Evolutionary conservation across 1,140 invertebrate genomes (phyloP).

Genomic region (Drosophila nigrodunni): DNA sequence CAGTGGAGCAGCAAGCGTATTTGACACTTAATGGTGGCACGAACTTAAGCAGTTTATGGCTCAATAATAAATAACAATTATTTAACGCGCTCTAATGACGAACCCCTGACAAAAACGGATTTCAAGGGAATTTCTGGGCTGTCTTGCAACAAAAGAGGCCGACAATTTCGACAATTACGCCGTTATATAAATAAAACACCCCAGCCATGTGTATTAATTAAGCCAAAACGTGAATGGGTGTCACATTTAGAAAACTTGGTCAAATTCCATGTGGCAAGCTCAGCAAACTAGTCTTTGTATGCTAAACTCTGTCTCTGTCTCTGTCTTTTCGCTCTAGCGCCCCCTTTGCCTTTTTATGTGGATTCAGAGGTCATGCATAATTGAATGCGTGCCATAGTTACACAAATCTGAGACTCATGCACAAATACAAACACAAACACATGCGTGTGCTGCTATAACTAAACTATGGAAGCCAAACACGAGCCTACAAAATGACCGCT

Average conservation of each 20-base stretch:
- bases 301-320: too few relatives aligned
- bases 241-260: constrained; percentile 13
- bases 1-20: constrained; percentile 14
- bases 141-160: not conserved
- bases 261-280: constrained; percentile 3
- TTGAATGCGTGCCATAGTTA: constrained; percentile 64
- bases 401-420: constrained; percentile 56
- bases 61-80: constrained; percentile 73
- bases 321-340: too few relatives aligned
- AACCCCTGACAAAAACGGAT: constrained; percentile 1
- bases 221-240: constrained; percentile 45
- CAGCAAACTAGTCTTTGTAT: not conserved
- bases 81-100: constrained; percentile 47
- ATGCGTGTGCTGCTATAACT: constrained; percentile 9
- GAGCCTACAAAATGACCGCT: constrained; percentile 50
- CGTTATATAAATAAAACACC: constrained; percentile 56
- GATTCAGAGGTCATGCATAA: constrained; percentile 55
- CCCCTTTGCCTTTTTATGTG: not conserved
- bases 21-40: constrained; percentile 37
- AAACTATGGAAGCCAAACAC: constrained; percentile 49
- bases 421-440: constrained; percentile 37
- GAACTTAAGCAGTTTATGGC: constrained; percentile 45
- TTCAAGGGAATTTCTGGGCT: not conserved
- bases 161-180: constrained; percentile 64
- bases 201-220: constrained; percentile 70